Conservation (phyloP, 2,113 vertebrate species). For the rabbit (Oryctolagus cuniculus) region mOryCun1.1 NC_091443.1:76240501-76241000, state of each 20-base stretch:
- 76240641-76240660: constrained; percentile 46
- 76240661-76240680: not conserved
- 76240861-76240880: not conserved
- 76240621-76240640: not conserved
- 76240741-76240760: not conserved
- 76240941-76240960: not conserved
- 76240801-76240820: constrained; percentile 29
- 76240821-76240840: constrained; percentile 33
- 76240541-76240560: constrained; percentile 81
- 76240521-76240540: constrained; percentile 84
- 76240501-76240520: constrained; percentile 88
- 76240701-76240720: not conserved
- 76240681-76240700: constrained; percentile 22
- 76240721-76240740: not conserved
- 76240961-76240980: not conserved
- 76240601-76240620: constrained; percentile 25
- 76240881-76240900: not conserved
- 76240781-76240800: not conserved
- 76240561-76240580: constrained; percentile 74
- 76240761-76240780: not conserved
- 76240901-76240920: not conserved
- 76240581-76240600: constrained; percentile 47
- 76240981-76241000: not conserved
- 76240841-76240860: not conserved
- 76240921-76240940: not conserved